Evolutionary conservation across 2,113 vertebrate species (phyloP), one percentile per base, ranked within the genome.

Genomic region (Acinonyx jubatus): DNA sequence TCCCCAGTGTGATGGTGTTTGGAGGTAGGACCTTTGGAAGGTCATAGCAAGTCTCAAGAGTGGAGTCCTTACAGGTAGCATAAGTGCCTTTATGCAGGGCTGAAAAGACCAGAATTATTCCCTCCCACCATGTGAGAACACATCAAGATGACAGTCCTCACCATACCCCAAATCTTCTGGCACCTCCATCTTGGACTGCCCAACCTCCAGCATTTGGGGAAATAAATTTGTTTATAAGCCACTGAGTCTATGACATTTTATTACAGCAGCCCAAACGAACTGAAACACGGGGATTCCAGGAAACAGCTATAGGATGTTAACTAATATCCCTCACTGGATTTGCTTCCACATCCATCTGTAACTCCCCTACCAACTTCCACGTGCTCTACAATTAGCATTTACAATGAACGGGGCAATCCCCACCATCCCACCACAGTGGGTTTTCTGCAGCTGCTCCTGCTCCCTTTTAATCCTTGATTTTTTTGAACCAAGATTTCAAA

Each of bases 61-160:
- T 52, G 21, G 55, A 79, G 12, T 19, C 25, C 38, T 36, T 14
- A n/a, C 1, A 11, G 65, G 66, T 14, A 78, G 23, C 29, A 45
- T 23, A 14, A 83, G 94, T 41, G 57, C 4, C 79, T 48, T 84
- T 25, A 23, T 1, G 19, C n/a, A 48, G 7, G 36, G 13, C 38
- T 50, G 27, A 57, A 61, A 10, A 69, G 33, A 50, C 11, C 41
- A 71, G 65, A 52, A 29, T 25, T 71, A 55, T 13, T 52, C 7
- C n/a, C 50, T 52, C 33, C 19, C 21, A 5, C 52, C 21, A 41
- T 0, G 0, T 0, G 52, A 71, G 73, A 27, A 38, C 1, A 55
- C 52, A 9, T 14, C 1, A 65, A 63, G 52, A 92, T 27, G 21
- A 88, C 16, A 7, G 29, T 68, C n/a, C 23, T 71, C 29, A 3